phyloP scores from a whole-genome alignment of 2,888 invertebrate genomes.

The Cloeon dipterum region DNA sequence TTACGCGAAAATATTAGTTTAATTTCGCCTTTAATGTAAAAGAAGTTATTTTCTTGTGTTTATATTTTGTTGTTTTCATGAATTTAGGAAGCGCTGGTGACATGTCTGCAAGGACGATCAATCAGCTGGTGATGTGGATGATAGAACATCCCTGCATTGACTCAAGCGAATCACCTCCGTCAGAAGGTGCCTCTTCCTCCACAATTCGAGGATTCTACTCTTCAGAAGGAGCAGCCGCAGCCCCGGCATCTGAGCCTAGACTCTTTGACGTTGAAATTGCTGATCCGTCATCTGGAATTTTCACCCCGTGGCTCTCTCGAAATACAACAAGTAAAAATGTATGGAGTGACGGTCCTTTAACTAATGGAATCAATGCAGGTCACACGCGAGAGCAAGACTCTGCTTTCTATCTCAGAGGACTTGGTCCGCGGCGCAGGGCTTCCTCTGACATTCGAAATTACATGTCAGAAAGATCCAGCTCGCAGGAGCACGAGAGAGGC shows the following conservation, averaged over 20 bases:
- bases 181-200: slow-evolving; percentile 5
- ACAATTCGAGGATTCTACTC: too few species aligned
- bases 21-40: too few species aligned
- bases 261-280: background rate
- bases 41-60: too few species aligned
- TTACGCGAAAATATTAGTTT: background rate
- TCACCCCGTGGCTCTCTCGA: background rate
- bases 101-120: slow-evolving; percentile 25
- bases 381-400: background rate
- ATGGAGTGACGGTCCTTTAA: too few species aligned
- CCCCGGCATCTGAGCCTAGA: background rate
- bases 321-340: too few species aligned
- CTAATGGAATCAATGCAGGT: too few species aligned
- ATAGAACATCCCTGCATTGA: slow-evolving; percentile 30
- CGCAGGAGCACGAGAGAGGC: slow-evolving; percentile 7
- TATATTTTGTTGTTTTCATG: background rate
- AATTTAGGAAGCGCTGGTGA: slow-evolving; percentile 19
- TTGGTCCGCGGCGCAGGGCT: slow-evolving; percentile 11
- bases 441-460: slow-evolving; percentile 16
- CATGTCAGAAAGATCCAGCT: slow-evolving; percentile 12
- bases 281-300: background rate
- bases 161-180: slow-evolving; percentile 9
- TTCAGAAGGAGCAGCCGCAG: slow-evolving; percentile 6
- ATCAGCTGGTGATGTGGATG: slow-evolving; percentile 37
- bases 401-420: slow-evolving; percentile 4